These are phyloP conservation scores for Pogonocherus hispidulus DNA, from an alignment of 2,888 invertebrate species.

Conservation along the genomic window DNA sequence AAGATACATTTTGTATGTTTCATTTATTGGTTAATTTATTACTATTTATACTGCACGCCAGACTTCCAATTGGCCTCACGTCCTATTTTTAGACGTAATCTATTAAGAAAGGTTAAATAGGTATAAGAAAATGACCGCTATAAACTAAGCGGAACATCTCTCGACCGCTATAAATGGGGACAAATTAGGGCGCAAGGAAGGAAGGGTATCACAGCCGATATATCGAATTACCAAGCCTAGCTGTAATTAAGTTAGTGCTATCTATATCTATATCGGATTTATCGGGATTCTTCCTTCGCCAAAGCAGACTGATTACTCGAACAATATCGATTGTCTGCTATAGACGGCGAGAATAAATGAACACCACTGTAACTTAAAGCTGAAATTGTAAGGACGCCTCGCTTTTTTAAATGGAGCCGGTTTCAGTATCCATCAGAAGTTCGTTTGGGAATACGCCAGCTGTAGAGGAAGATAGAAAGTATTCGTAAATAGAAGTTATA, in stretches of 20 bases:
- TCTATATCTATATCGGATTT: not conserved
- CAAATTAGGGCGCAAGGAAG: not conserved
- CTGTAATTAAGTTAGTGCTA: conserved; percentile 8
- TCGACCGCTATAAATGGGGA: not conserved
- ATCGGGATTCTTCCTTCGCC: not conserved
- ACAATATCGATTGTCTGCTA: not conserved
- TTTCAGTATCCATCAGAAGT: no score
- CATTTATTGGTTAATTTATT: not conserved
- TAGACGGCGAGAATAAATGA: not conserved
- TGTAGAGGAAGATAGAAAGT: no score
- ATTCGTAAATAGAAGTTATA: no score
- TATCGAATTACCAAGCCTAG: not conserved
- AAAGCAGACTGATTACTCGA: not conserved
- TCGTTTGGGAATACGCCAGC: no score
- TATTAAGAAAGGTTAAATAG: not conserved
- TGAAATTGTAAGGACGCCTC: no score
- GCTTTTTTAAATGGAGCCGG: no score
- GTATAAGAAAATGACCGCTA: not conserved
- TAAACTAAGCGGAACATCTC: not conserved
- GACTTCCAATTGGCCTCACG: not conserved
- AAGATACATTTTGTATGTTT: no score
- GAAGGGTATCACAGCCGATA: not conserved
- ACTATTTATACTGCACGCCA: not conserved
- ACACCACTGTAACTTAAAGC: no score
- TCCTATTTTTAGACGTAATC: not conserved